phyloP scores from a whole-genome alignment of 2,797 vertebrate genomes.

The Typhlichthys subterraneus region DNA sequence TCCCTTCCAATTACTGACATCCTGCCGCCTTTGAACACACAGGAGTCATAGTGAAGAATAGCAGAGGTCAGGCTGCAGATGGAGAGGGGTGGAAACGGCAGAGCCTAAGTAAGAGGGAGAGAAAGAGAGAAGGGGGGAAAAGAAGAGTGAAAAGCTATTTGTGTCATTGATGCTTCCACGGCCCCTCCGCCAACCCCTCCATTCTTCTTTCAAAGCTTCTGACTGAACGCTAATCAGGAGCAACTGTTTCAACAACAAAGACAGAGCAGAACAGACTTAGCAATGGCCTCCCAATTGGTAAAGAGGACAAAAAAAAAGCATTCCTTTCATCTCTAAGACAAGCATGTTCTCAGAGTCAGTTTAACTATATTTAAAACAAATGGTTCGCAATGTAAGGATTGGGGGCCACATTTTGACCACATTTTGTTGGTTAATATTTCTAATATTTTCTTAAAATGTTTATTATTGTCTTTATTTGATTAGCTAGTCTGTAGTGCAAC shows the following conservation, averaged over 20 bases:
- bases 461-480: no score
- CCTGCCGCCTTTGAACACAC: constrained; percentile 79
- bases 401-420: no score
- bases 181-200: constrained; percentile 55
- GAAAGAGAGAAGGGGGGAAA: constrained; percentile 58
- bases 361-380: constrained; percentile 29
- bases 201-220: constrained; percentile 67
- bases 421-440: no score
- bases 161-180: constrained; percentile 75
- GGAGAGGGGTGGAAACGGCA: constrained; percentile 75
- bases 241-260: constrained; percentile 82
- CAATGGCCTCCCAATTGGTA: constrained; percentile 47
- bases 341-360: constrained; percentile 28
- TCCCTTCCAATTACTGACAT: constrained; percentile 83
- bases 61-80: constrained; percentile 84
- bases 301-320: constrained; percentile 46
- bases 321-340: constrained; percentile 22
- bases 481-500: no score
- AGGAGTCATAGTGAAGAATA: constrained; percentile 80
- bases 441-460: no score
- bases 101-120: constrained; percentile 68
- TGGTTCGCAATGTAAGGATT: no score
- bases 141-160: constrained; percentile 76
- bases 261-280: constrained; percentile 50
- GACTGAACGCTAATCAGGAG: constrained; percentile 77